These are phyloP conservation scores for Stenchaetothrips biformis DNA, from an alignment of 2,888 invertebrate genomes.

Conservation along the genomic window DNA sequence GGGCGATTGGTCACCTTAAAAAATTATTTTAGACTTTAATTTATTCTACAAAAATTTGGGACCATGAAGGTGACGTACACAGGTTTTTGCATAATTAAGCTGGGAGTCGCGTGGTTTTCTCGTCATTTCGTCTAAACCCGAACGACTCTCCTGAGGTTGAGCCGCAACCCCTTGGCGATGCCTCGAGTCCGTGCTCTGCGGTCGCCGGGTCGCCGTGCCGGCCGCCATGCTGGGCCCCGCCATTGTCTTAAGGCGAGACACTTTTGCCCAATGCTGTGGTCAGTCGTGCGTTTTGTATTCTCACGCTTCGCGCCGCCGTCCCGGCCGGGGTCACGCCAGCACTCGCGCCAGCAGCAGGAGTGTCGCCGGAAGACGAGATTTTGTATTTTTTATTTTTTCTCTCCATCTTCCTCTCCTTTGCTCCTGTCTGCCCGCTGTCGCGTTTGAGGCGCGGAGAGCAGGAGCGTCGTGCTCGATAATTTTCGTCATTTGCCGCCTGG, in stretches of 20 bases:
- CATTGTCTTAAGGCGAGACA: neutral
- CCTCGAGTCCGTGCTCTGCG: no score
- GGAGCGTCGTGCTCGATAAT: neutral
- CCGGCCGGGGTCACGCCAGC: neutral
- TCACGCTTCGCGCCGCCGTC: neutral
- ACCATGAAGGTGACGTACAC: no score
- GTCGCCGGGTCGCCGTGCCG: no score
- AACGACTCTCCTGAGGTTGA: no score
- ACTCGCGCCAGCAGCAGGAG: neutral
- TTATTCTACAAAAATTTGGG: no score
- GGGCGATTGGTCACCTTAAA: no score
- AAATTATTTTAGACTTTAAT: no score
- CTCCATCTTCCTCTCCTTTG: neutral
- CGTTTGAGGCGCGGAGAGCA: neutral
- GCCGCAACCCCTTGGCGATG: no score
- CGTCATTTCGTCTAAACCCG: no score
- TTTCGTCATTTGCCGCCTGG: neutral
- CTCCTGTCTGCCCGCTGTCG: neutral
- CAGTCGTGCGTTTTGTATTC: neutral
- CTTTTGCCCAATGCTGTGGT: neutral
- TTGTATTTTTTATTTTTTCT: neutral
- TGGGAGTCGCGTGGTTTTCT: no score
- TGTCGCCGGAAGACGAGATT: neutral
- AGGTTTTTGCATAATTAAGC: no score
- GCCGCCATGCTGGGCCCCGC: no score